Base-by-base conservation (phyloP, 2,797 vertebrate genomes). In the Clarias laeviceps region DNA sequence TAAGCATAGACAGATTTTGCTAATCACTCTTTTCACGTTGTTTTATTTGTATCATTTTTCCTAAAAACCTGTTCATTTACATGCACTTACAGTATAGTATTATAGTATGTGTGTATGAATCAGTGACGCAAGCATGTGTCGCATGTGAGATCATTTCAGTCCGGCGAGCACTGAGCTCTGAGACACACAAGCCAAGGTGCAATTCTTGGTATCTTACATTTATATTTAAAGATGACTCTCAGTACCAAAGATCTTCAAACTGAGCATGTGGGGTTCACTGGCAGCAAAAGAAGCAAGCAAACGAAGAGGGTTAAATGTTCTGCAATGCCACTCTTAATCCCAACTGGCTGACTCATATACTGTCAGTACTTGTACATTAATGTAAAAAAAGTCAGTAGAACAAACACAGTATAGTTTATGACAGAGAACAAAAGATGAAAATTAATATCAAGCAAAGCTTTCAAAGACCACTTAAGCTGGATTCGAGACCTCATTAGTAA, bases 401-500 rank as follows among this genome's bases (percentile, higher is more conserved):
- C 22, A 17, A 1, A 61, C 34, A 40, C 7, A 8, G 22, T 64
- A 18, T 24, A 45, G 27, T 80, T 64, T n/a, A 18, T 45, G 1
- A 24, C 27, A 62, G 76, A n/a, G 57, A 37, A 79, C 57, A 79
- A 79, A 62, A 40, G 32, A 62, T 9, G 61, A 27, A 24, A 80
- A 80, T 65, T 74, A 85, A 74, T 64, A 73, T 80, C 77, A 50
- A 85, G 27, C 77, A 17, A 40, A 64, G 66, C 77, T 27, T 65
- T 54, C 18, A 65, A 73, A 82, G 24, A 32, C 68, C 62, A 29
- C 61, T 37, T 9, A 70, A 11, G 22, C 59, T 37, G 59, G 18
- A 65, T 65, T 17, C 32, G 27, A 87, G 83, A 78, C 83, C 37
- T 87, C 80, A 80, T 80, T 69, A 88, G 61, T 57, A 74, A 82